A percentile compares a stretch with the other conserved stretches of the same genome.
These are phyloP conservation scores for Callipepla californica DNA, from an alignment of 2,113 vertebrate genomes.

Conservation along the genomic window DNA sequence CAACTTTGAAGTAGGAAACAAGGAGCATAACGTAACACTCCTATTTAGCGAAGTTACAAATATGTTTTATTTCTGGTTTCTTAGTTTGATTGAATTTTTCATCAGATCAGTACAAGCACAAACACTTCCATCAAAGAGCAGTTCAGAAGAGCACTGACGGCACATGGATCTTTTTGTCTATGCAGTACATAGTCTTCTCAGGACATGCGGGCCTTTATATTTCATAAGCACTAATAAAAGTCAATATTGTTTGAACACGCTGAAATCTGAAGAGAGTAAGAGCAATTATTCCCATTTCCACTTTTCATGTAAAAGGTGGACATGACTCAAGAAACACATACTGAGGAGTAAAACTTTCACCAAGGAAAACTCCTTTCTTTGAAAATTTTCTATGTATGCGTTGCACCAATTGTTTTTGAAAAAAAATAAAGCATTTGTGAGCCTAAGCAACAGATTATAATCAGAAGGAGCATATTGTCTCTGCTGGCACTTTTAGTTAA, in stretches of 20 bases:
- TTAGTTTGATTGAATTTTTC: background rate
- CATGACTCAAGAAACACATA: background rate
- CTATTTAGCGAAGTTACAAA: background rate
- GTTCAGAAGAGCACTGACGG: background rate
- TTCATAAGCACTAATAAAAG: background rate
- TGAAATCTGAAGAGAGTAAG: background rate
- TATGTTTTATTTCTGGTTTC: background rate
- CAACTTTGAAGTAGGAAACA: background rate
- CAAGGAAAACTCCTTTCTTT: background rate
- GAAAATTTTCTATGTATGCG: background rate
- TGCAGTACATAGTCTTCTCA: background rate
- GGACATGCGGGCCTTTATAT: background rate
- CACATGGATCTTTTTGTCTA: background rate
- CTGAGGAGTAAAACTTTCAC: background rate
- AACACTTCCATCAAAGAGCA: background rate
- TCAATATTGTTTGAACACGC: background rate
- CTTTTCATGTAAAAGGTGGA: background rate
- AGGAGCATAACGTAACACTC: accelerated
- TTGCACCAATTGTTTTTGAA: background rate
- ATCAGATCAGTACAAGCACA: background rate
- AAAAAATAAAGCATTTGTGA: background rate
- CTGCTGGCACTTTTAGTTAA: background rate
- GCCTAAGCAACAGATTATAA: background rate
- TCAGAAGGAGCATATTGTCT: background rate
- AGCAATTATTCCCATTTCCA: background rate